Base-by-base conservation (phyloP, 2,113 vertebrate genomes). In the Cryptomyrus ogoouensis region DNA sequence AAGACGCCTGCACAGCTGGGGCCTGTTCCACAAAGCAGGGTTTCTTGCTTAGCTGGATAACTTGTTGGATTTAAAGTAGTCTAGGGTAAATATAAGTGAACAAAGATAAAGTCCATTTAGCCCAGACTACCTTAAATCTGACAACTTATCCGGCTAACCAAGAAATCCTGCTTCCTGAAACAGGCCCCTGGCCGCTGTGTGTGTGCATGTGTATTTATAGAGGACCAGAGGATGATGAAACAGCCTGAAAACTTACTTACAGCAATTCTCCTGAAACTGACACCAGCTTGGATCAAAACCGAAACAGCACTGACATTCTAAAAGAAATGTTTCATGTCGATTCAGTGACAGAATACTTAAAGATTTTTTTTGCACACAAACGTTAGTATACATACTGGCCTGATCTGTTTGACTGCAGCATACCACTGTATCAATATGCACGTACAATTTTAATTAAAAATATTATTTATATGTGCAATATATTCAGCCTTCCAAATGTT, bases 241-340 rank as follows among this genome's bases (percentile, higher is more conserved):
- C 89, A 91, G 93, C 93, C 94, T 85, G 92, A 92, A 92, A 94
- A n/a, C n/a, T n/a, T n/a, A 93, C 56, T 58, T 58, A 58, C 93
- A 93, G 92, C 92, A 92, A 92, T 94, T 94, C 94, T 95, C 93
- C 91, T 89, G 92, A 95, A 96, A 95, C 93, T 95, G 95, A 96
- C 94, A 95, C 94, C 94, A 93, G 87, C 94, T 95, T 93, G 95
- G 96, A 96, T 96, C 95, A 96, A 95, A 96, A 94, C 93, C 92
- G 91, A 94, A 94, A 95, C 93, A 93, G 91, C 87, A 92, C 91
- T 90, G 91, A 91, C 93, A 93, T 94, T 94, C 93, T 92, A 92
- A 95, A 94, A 74, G 47, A 94, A 92, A 93, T 92, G 93, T 94
- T 95, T 95, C 94, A 93, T 92, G 92, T 94, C 93, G 95, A 94